Evolutionary conservation across 2,113 vertebrate species (phyloP).

Genomic region (Psittacula cyanocephala): DNA sequence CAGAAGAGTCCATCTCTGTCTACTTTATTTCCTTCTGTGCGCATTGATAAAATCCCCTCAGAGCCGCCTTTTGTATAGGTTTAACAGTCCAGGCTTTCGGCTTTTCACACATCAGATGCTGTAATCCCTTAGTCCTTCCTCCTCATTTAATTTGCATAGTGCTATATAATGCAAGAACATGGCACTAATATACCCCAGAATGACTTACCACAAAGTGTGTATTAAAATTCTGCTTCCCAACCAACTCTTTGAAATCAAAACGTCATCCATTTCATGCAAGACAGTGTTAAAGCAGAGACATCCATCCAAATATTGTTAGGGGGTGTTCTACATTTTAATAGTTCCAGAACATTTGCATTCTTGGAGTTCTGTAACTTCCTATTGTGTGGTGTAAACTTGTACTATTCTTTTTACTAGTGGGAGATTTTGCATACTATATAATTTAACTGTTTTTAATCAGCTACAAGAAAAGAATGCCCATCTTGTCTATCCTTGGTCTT

Average conservation of each 20-base stretch:
- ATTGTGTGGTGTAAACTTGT: neutral
- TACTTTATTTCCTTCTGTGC: too few relatives aligned
- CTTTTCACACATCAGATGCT: neutral
- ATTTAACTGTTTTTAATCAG: neutral
- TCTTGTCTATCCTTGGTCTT: neutral
- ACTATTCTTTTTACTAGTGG: neutral
- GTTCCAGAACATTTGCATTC: neutral
- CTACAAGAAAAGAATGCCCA: neutral
- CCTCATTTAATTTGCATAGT: neutral
- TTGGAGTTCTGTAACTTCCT: neutral
- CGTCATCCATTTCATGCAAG: neutral
- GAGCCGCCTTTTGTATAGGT: neutral
- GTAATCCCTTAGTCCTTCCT: neutral
- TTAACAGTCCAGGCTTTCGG: neutral
- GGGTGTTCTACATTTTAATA: neutral
- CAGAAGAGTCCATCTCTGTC: neutral
- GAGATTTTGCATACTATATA: accelerated
- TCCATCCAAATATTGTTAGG: neutral
- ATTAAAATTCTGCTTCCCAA: neutral
- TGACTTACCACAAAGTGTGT: accelerated
- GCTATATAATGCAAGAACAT: neutral
- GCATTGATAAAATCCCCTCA: too few relatives aligned
- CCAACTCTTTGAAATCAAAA: neutral
- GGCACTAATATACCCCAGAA: neutral
- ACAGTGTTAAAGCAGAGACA: neutral